Evolutionary conservation across 2,888 invertebrate species (phyloP).

Genomic region (Cosmia pyralina): DNA sequence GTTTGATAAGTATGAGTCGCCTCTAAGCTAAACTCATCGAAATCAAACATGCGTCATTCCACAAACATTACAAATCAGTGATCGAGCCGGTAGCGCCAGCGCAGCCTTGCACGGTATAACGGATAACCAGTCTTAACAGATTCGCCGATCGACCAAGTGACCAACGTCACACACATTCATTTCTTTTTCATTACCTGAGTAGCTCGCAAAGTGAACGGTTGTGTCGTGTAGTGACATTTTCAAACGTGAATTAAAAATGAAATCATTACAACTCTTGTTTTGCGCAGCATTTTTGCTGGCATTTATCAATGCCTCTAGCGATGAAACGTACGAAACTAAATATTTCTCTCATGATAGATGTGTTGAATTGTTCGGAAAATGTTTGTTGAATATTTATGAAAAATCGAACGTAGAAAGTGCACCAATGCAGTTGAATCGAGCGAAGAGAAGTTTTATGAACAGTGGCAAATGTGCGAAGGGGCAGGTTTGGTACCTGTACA

Average conservation of each 20-base stretch:
- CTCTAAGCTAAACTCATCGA: conserved; percentile 15
- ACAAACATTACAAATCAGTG: conserved; percentile 8
- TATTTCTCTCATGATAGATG: conserved; percentile 8
- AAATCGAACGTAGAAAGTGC: not conserved
- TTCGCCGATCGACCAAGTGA: conserved; percentile 4
- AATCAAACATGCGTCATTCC: conserved; percentile 19
- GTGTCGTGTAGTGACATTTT: conserved; percentile 8
- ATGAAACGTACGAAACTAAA: not conserved
- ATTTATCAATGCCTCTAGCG: not conserved
- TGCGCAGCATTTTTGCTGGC: conserved; percentile 16
- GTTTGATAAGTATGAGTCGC: conserved; percentile 22
- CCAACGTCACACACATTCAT: not conserved
- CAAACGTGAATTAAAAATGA: conserved; percentile 30
- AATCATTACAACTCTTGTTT: not conserved
- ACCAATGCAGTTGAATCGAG: not conserved
- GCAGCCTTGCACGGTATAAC: conserved; percentile 23
- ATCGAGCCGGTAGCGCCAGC: conserved; percentile 7
- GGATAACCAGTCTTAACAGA: conserved; percentile 31
- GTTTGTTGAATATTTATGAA: conserved; percentile 8
- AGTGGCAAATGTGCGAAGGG: conserved; percentile 30
- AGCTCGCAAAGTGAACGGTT: conserved; percentile 1
- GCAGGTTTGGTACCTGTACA: conserved; percentile 21
- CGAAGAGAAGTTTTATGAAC: conserved; percentile 31
- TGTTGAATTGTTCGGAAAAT: conserved; percentile 18
- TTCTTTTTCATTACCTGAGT: not conserved